A percentile compares a stretch with the other conserved stretches of the same genome.
These are phyloP conservation scores for Ellobium chinense DNA, from an alignment of 2,888 invertebrate species.

Conservation along the genomic window DNA sequence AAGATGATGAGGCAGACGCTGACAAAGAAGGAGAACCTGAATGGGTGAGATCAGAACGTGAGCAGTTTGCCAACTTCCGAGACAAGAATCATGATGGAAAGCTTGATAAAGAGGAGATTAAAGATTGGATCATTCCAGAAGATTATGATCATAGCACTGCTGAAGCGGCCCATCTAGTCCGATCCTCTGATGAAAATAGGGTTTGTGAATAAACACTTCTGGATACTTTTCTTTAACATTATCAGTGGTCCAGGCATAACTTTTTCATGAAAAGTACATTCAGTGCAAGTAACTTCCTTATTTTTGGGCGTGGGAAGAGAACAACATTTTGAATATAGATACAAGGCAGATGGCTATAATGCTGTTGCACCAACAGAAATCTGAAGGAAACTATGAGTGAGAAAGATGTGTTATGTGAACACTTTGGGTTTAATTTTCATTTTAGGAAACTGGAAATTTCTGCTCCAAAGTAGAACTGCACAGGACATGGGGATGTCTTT, in stretches of 20 bases:
- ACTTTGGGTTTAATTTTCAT: too few species aligned
- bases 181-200: slow-evolving; percentile 93
- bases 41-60: slow-evolving; percentile 95
- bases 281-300: too few species aligned
- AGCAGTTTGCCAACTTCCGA: slow-evolving; percentile 90
- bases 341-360: too few species aligned
- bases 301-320: too few species aligned
- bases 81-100: slow-evolving; percentile 91
- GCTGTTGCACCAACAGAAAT: too few species aligned
- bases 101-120: slow-evolving; percentile 91
- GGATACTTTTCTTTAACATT: not conserved
- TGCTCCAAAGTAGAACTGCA: too few species aligned
- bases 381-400: too few species aligned
- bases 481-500: too few species aligned
- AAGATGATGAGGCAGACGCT: slow-evolving; percentile 62
- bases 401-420: too few species aligned
- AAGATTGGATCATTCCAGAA: slow-evolving; percentile 92
- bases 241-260: not conserved
- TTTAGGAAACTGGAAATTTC: too few species aligned
- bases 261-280: too few species aligned
- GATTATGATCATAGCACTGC: slow-evolving; percentile 98
- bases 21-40: slow-evolving; percentile 86
- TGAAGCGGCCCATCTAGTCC: slow-evolving; percentile 94
- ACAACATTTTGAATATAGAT: too few species aligned
- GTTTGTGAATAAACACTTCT: slow-evolving; percentile 62